These are phyloP conservation scores for Neolamprologus tretocephalus DNA, from an alignment of 2,113 vertebrate species.

Conservation along the genomic window DNA sequence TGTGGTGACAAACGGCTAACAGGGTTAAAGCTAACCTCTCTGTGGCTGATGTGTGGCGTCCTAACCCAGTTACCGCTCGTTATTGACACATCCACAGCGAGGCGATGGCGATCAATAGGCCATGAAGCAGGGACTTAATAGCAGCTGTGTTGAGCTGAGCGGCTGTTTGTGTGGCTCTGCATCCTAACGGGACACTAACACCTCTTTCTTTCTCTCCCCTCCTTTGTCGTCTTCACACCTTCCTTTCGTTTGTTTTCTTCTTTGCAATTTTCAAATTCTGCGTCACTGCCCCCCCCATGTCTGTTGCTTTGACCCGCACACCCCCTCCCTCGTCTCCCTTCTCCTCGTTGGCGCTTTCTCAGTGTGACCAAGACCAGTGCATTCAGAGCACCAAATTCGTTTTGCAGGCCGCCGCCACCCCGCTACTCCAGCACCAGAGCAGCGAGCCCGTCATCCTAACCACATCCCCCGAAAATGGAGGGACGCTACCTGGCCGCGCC, in stretches of 20 bases:
- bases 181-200: conserved; percentile 70
- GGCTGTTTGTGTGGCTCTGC: conserved; percentile 9
- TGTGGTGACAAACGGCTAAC: neutral
- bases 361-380: conserved; percentile 99
- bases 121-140: neutral
- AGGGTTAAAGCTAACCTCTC: conserved; percentile 2
- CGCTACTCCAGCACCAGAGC: conserved; percentile 90
- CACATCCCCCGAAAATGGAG: conserved; percentile 69
- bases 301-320: neutral
- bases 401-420: conserved; percentile 95
- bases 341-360: conserved; percentile 15
- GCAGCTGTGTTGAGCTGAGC: conserved; percentile 1
- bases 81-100: neutral
- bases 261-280: neutral
- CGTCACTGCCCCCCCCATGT: neutral
- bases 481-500: conserved; percentile 74
- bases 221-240: neutral
- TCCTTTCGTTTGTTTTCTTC: neutral
- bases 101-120: conserved; percentile 13
- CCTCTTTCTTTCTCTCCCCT: conserved; percentile 13
- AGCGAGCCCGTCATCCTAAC: conserved; percentile 84
- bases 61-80: conserved; percentile 40
- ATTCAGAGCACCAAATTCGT: conserved; percentile 99
- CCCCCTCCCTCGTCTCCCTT: neutral
- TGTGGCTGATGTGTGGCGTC: neutral